These are phyloP conservation scores for Harmothoe impar DNA, from an alignment of 2,888 invertebrate genomes.

Conservation along the genomic window DNA sequence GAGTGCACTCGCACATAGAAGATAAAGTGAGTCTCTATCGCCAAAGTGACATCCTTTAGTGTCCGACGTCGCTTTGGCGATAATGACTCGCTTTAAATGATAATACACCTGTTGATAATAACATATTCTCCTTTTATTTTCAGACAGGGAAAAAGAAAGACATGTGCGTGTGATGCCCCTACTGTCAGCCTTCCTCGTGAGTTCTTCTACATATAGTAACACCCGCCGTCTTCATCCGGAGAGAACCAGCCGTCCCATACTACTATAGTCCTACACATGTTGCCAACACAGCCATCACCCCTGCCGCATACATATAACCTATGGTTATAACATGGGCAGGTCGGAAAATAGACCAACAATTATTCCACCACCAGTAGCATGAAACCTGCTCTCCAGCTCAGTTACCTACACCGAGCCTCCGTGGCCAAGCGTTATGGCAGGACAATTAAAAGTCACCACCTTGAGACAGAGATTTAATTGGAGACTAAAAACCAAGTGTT, in stretches of 20 bases:
- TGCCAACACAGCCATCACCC: neutral
- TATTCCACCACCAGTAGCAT: neutral
- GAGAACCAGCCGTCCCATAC: neutral
- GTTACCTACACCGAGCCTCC: neutral
- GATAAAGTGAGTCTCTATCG: too few species aligned
- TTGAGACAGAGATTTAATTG: neutral
- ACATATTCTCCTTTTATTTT: neutral
- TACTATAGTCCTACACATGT: neutral
- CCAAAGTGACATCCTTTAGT: too few species aligned
- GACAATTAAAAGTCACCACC: neutral
- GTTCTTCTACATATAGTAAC: constrained; percentile 4
- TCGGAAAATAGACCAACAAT: neutral
- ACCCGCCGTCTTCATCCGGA: neutral
- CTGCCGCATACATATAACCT: too few species aligned
- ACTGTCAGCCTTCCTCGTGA: constrained; percentile 12
- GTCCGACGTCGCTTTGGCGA: too few species aligned
- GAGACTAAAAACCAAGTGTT: neutral
- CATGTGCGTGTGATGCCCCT: constrained; percentile 4
- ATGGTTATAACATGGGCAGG: neutral
- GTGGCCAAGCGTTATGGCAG: neutral
- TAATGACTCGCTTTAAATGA: too few species aligned
- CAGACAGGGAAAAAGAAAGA: constrained; percentile 18
- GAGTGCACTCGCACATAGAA: too few species aligned
- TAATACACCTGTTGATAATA: neutral
- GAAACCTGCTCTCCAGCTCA: neutral